These are phyloP conservation scores for Petrosia ficiformis DNA, from an alignment of 37 sponge, comb jelly and placozoan genomes.

Conservation along the genomic window DNA sequence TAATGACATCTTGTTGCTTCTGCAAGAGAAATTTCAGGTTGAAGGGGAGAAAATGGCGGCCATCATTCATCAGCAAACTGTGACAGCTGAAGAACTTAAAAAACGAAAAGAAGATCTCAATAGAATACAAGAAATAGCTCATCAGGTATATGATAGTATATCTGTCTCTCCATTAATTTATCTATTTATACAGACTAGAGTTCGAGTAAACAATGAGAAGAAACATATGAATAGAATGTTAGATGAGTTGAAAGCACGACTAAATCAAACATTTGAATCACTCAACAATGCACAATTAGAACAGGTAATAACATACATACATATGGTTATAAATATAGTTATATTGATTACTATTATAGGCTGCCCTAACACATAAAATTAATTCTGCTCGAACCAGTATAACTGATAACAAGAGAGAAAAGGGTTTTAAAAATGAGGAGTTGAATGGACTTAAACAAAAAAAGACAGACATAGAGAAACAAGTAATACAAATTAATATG, in stretches of 20 bases:
- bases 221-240: not conserved
- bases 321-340: too few relatives aligned
- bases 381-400: not conserved
- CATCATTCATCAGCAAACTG: conserved; percentile 23
- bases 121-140: not conserved
- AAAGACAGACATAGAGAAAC: not conserved
- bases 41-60: conserved; percentile 30
- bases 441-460: not conserved
- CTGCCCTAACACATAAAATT: not conserved
- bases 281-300: not conserved
- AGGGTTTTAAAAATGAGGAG: not conserved
- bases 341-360: too few relatives aligned
- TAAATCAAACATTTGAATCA: not conserved
- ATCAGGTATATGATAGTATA: not conserved
- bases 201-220: not conserved
- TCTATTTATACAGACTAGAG: not conserved
- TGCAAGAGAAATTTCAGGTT: conserved; percentile 34
- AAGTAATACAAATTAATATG: not conserved
- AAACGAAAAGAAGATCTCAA: not conserved
- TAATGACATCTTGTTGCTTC: too few relatives aligned
- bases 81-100: conserved; percentile 1
- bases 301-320: too few relatives aligned
- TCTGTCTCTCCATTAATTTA: not conserved
- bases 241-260: not conserved
- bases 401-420: not conserved